Evolutionary conservation across 2,888 invertebrate genomes (phyloP), one percentile per base, ranked within the genome.

Genomic region (Drosophila nr. fundita): DNA sequence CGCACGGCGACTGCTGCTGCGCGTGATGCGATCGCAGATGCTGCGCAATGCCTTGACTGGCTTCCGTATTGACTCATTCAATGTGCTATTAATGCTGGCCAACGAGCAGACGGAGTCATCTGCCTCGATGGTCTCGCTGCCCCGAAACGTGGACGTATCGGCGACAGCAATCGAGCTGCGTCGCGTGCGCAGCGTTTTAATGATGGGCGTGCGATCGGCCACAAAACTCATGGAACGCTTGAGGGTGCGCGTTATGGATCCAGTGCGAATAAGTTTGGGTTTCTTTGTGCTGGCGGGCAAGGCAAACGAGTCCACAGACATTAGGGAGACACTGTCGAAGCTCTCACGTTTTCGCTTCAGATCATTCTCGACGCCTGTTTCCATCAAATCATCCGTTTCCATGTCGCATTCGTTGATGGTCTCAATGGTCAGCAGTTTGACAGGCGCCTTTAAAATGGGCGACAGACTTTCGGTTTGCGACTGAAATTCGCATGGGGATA

Each of bases 151-250:
- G 13, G 88, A 88, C 0, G 80, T 42, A 34, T 80, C 83, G 0
- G 86, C 83, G 2, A 68, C 83, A 8, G 91, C 91, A 53, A 91
- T 86, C 1, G 91, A 92, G 61, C 92, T 92, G 15, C 91, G 87
- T 0, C 91, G 86, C 0, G 91, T 83, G 21, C 87, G 71, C 38
- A 87, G 18, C 1, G 82, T 90, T 60, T 90, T 92, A n/a, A 89
- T 84, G 52, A 92, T 84, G 34, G 92, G 92, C 24, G 93, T 93
- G 66, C 91, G 90, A 45, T 91, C 91, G 1, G 92, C 92, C 15
- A 92, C 93, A 80, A 93, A 93, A 64, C 93, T 93, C 87, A 93
- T 92, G 30, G 93, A 93, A 0, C 93, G 90, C 45, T 91, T 91
- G 13, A 93, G 83, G 7, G 91, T 91, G 15, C 93, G 87, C 52